phyloP scores from a whole-genome alignment of 1,140 invertebrate species.

The Mercenaria mercenaria region DNA sequence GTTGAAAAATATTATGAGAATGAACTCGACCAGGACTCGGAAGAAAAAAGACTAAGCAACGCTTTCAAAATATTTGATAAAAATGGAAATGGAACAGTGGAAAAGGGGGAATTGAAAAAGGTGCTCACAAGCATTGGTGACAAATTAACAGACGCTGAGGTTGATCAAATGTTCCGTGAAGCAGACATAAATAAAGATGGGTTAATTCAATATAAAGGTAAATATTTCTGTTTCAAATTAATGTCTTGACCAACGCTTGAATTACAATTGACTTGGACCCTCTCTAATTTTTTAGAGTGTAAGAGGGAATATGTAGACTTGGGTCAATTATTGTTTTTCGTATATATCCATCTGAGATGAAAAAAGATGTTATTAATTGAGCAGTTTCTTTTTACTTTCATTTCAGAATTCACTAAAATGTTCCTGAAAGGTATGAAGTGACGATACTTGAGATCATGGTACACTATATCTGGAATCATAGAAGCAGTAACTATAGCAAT shows the following conservation, averaged over 20 bases:
- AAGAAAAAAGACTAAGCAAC: neutral
- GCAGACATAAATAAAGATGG: conserved; percentile 30
- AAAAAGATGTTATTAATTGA: no score
- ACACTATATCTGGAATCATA: no score
- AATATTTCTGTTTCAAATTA: no score
- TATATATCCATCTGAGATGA: no score
- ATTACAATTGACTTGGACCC: no score
- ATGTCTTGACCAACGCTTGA: no score
- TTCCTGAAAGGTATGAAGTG: neutral
- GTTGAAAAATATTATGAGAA: neutral
- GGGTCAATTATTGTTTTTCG: no score
- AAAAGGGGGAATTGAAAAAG: neutral
- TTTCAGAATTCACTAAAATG: neutral
- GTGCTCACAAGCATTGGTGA: conserved; percentile 34
- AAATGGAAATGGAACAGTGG: conserved; percentile 16
- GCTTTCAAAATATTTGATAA: conserved; percentile 45
- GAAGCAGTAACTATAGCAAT: no score
- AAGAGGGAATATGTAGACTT: no score
- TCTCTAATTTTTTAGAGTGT: no score
- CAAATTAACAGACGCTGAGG: conserved; percentile 10
- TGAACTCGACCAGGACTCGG: neutral
- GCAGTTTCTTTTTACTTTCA: neutral
- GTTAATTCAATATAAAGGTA: conserved; percentile 35
- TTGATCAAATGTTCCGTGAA: conserved; percentile 17
- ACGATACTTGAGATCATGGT: no score